Conservation (phyloP, 1,140 invertebrate genomes). For the Aphaenogaster ashmeadi region DNA sequence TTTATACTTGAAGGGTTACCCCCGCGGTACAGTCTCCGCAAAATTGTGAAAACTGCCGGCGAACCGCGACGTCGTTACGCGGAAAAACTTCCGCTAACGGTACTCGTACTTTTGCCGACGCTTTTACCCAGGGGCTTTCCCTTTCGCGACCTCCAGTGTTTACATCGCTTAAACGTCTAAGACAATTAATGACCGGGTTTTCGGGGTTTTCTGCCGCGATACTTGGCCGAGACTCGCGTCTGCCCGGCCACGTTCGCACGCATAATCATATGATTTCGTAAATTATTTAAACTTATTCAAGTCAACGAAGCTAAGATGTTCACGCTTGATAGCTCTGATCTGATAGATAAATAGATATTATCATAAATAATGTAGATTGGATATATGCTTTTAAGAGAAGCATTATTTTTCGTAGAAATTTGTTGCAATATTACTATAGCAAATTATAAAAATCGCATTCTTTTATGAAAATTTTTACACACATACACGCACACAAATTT, state of each 20-base stretch:
- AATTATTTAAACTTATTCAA: background rate
- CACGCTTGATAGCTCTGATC: background rate
- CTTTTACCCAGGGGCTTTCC: constrained; percentile 82
- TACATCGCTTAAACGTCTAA: constrained; percentile 83
- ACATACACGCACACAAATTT: background rate
- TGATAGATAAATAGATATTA: background rate
- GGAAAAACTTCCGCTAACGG: constrained; percentile 74
- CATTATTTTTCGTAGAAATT: background rate
- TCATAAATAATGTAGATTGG: background rate
- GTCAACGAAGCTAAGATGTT: background rate
- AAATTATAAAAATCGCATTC: background rate
- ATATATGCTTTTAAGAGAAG: background rate
- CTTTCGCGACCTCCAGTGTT: constrained; percentile 83
- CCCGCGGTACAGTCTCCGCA: constrained; percentile 82
- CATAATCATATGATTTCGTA: constrained; percentile 29
- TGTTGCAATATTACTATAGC: background rate
- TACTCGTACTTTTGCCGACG: constrained; percentile 79
- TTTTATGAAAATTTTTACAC: background rate
- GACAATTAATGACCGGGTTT: constrained; percentile 81
- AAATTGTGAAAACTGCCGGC: constrained; percentile 81
- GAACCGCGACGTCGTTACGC: background rate
- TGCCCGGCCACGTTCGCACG: constrained; percentile 5
- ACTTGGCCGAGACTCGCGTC: constrained; percentile 34
- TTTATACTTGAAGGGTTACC: constrained; percentile 85
- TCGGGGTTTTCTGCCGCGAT: constrained; percentile 65